phyloP scores from a whole-genome alignment of 2,888 invertebrate species.

The Timema cristinae region DNA sequence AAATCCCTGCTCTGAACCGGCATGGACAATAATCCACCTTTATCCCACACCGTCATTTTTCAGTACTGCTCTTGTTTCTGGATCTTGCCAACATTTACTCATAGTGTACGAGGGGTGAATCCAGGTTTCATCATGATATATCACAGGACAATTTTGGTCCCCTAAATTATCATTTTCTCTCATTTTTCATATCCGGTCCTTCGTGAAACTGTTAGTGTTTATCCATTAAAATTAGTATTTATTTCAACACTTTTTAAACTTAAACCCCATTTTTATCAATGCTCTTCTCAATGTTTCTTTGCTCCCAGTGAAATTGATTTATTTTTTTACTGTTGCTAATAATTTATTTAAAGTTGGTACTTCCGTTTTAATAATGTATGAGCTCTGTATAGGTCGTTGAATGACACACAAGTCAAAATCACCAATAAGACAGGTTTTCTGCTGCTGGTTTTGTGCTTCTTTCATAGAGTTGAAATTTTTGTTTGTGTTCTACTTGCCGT shows the following conservation, averaged over 20 bases:
- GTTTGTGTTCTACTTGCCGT: too few species aligned
- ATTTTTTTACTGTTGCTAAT: too few species aligned
- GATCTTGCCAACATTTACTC: neutral
- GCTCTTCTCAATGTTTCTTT: too few species aligned
- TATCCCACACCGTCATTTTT: neutral
- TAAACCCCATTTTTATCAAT: neutral
- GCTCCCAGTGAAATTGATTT: too few species aligned
- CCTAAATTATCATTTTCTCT: too few species aligned
- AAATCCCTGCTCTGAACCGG: neutral
- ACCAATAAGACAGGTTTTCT: neutral
- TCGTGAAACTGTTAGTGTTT: too few species aligned
- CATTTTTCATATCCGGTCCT: too few species aligned
- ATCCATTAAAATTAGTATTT: neutral
- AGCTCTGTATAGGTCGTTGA: neutral
- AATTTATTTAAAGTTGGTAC: neutral
- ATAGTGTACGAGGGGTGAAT: neutral
- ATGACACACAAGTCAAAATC: neutral
- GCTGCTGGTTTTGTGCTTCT: neutral
- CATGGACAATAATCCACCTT: neutral
- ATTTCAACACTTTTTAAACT: neutral
- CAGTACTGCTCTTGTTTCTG: neutral
- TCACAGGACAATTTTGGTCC: too few species aligned
- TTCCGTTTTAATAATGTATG: neutral
- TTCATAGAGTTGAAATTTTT: too few species aligned
- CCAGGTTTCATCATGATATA: too few species aligned